These are phyloP conservation scores for Conopomorpha cramerella DNA, from an alignment of 1,140 invertebrate species.

Conservation along the genomic window DNA sequence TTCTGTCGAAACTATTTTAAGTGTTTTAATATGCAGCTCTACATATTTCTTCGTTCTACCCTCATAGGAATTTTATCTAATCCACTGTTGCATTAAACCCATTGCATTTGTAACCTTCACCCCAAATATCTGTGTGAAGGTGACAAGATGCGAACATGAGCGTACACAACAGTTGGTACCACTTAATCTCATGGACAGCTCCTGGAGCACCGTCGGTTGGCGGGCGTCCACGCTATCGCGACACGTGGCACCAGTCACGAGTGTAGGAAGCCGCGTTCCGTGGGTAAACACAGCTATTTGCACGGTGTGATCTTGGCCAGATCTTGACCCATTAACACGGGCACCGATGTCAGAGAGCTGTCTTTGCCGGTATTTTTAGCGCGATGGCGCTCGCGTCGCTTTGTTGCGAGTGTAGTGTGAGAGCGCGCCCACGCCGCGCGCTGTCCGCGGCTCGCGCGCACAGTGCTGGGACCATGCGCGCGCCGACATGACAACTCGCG, in stretches of 20 bases:
- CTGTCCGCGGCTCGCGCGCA: conserved; percentile 12
- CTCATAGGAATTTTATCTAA: no score
- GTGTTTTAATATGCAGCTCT: no score
- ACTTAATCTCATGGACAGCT: no score
- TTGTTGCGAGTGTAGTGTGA: conserved; percentile 13
- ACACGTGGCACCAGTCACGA: neutral
- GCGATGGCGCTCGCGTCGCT: conserved; percentile 22
- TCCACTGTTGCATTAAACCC: no score
- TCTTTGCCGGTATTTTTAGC: conserved; percentile 41
- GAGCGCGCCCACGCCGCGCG: conserved; percentile 15
- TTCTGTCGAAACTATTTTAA: no score
- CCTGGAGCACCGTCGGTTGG: no score
- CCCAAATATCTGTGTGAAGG: no score
- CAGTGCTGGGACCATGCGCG: conserved; percentile 13
- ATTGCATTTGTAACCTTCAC: no score
- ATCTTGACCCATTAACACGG: conserved; percentile 54
- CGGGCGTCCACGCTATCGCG: no score
- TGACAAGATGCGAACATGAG: no score
- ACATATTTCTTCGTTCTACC: no score
- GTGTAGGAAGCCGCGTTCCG: neutral
- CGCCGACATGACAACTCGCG: conserved; percentile 65
- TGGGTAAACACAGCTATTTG: neutral
- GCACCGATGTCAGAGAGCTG: conserved; percentile 41
- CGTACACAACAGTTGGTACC: no score
- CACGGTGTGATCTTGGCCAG: conserved; percentile 51